Evolutionary conservation across 1,140 invertebrate genomes (phyloP), one percentile per base, ranked within the genome.

Genomic region (Lineus longissimus): DNA sequence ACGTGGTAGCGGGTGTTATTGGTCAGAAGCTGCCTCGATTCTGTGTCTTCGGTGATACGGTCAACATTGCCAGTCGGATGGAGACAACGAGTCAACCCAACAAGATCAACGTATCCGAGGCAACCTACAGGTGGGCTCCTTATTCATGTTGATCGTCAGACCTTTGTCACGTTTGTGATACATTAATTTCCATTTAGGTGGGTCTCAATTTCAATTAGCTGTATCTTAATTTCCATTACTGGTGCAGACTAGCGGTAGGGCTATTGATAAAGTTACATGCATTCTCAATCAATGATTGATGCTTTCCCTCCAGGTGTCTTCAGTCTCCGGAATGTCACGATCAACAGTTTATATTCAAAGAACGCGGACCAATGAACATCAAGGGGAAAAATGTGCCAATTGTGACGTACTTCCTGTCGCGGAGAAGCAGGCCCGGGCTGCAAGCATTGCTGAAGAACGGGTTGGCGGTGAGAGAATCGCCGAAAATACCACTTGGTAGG

Each of bases 11-110:
- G 0, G 95, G 95, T 17, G 94, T 97, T 1, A 97, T 97, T 64
- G 95, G 95, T 1, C 93, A 96, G 83, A 88, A 93, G 59, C 96
- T 97, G 91, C 95, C 95, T 0, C 87, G 94, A n/a, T 98, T 97
- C 77, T 97, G 94, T 82, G 86, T 96, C 0, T 98, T 97, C 77
- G 94, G 94, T 23, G 97, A 97, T 81, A 97, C 94, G 0, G 94
- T 98, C 0, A 97, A 97, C 82, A 80, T 97, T 25, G 96, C 94
- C 36, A 95, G 93, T 76, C 86, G 95, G 66, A 96, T 93, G 1
- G 95, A 98, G 84, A 97, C 94, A 19, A 97, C 94, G 0, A 94
- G 95, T 1, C 87, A 89, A 59, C 89, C 89, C 2, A 94, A 94
- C 2, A 88, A 87, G 74, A 96, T 97, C 58, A 98, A 97, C 78